These are phyloP conservation scores for Ephialtes manifestator DNA, from an alignment of 2,888 invertebrate species.

Conservation along the genomic window DNA sequence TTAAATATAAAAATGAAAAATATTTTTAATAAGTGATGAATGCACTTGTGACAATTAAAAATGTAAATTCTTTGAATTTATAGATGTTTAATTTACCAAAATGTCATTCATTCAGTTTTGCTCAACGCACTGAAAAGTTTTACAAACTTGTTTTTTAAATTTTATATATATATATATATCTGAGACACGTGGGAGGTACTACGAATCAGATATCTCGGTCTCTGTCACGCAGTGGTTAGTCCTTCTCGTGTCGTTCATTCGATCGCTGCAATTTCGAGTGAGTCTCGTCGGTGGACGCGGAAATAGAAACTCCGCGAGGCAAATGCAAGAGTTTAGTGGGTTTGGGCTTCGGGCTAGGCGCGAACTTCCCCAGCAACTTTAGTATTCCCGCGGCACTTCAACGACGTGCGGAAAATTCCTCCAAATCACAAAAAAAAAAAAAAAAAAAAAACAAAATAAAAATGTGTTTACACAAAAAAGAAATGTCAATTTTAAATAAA, in stretches of 20 bases:
- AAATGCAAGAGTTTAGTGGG: constrained; percentile 28
- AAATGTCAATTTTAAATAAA: background rate
- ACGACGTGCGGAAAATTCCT: constrained; percentile 15
- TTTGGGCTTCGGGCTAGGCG: constrained; percentile 19
- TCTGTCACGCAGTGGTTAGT: constrained; percentile 25
- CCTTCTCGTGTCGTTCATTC: constrained; percentile 23
- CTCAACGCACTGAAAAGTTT: background rate
- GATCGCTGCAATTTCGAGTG: constrained; percentile 54
- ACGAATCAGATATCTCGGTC: constrained; percentile 1
- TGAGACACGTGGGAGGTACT: constrained; percentile 12
- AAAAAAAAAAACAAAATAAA: constrained; percentile 38
- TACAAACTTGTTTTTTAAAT: background rate
- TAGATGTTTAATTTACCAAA: background rate
- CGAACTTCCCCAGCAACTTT: constrained; percentile 34
- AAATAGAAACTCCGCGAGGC: constrained; percentile 39
- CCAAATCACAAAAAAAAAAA: background rate
- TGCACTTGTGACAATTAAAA: background rate
- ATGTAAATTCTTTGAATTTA: background rate
- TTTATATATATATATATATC: background rate
- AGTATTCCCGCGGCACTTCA: constrained; percentile 38
- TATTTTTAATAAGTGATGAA: background rate
- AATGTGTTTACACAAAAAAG: constrained; percentile 23
- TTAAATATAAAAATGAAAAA: background rate
- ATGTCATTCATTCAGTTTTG: background rate
- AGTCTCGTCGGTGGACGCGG: constrained; percentile 28